These are phyloP conservation scores for Pterobdella sp. DNA, from an alignment of 2,888 invertebrate genomes.

Conservation along the genomic window DNA sequence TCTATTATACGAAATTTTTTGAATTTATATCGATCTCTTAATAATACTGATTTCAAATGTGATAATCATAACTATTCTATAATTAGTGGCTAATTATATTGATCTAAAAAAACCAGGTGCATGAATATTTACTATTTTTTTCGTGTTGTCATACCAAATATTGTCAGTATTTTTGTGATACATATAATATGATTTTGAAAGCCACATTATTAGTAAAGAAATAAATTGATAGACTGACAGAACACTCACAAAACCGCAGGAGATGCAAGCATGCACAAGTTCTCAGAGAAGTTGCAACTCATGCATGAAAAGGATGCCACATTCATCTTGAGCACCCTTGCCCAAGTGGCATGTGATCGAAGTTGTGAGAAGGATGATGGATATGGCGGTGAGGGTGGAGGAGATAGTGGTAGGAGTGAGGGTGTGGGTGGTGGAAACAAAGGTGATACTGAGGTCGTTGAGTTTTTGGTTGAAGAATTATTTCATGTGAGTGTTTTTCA, in stretches of 20 bases:
- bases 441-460: slow-evolving; percentile 61
- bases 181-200: background rate
- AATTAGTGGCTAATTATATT: no score
- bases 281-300: slow-evolving; percentile 57
- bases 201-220: background rate
- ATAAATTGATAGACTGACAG: background rate
- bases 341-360: slow-evolving; percentile 66
- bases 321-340: slow-evolving; percentile 68
- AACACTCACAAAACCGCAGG: slow-evolving; percentile 26
- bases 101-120: no score
- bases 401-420: slow-evolving; percentile 62
- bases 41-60: background rate
- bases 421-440: slow-evolving; percentile 58
- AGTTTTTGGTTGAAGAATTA: slow-evolving; percentile 62
- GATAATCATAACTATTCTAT: background rate
- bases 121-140: no score
- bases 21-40: no score
- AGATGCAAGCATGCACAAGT: slow-evolving; percentile 33
- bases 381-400: slow-evolving; percentile 41
- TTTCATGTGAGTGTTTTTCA: slow-evolving; percentile 50
- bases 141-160: no score
- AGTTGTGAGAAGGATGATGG: background rate
- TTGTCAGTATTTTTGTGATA: background rate
- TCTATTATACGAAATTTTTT: background rate
- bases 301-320: slow-evolving; percentile 67